These are phyloP conservation scores for Cephus cinctus DNA, from an alignment of 1,140 invertebrate species.

Conservation along the genomic window DNA sequence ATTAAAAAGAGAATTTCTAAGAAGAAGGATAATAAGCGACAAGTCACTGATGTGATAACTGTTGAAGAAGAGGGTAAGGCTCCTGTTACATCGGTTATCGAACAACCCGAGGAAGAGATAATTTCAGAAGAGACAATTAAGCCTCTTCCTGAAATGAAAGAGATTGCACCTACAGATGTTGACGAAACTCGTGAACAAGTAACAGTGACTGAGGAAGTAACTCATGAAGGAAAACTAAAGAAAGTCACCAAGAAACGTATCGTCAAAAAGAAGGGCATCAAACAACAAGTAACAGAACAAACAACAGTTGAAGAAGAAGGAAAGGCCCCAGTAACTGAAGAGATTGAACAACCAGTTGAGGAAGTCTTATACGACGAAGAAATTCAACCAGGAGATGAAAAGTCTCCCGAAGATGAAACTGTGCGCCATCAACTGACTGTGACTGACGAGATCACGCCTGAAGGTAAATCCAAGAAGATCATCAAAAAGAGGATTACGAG, in stretches of 20 bases:
- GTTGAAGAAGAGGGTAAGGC: constrained; percentile 38
- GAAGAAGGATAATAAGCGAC: constrained; percentile 35
- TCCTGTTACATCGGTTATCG: constrained; percentile 42
- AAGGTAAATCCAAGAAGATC: constrained; percentile 42
- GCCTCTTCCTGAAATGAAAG: too few species aligned
- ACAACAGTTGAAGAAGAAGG: constrained; percentile 38
- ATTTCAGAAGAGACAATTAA: constrained; percentile 18
- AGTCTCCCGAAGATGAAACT: constrained; percentile 19
- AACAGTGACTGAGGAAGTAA: constrained; percentile 7
- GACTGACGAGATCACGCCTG: constrained; percentile 15
- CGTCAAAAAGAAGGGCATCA: constrained; percentile 34
- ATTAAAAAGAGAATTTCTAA: constrained; percentile 45
- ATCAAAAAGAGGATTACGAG: constrained; percentile 39
- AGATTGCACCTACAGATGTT: too few species aligned
- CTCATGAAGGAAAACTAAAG: constrained; percentile 30
- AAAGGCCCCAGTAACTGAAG: constrained; percentile 36
- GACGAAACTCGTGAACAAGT: constrained; percentile 8
- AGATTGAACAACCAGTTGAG: neutral
- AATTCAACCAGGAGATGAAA: too few species aligned
- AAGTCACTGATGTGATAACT: constrained; percentile 34
- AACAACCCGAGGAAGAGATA: constrained; percentile 14
- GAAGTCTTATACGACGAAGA: too few species aligned
- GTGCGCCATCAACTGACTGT: neutral
- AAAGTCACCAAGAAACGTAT: constrained; percentile 26
- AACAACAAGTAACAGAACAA: constrained; percentile 38